Conservation (phyloP, 2,113 vertebrate species). For the Limnothrissa miodon region DNA sequence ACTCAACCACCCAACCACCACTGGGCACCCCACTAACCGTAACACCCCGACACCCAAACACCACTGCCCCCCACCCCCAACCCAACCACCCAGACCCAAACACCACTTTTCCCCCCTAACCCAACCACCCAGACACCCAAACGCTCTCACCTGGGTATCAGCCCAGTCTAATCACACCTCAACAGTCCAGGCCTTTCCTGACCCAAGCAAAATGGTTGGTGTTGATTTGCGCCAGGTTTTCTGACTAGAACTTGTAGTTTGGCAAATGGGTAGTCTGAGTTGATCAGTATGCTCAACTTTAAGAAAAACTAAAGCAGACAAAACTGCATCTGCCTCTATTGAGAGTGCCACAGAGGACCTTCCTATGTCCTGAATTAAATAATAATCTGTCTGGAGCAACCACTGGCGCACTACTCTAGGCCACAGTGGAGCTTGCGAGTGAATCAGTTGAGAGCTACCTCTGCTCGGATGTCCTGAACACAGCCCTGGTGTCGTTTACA, state of each 20-base stretch:
- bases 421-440: neutral
- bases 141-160: neutral
- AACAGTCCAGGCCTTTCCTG: neutral
- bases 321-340: neutral
- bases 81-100: neutral
- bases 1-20: neutral
- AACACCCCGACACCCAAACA: too few relatives aligned
- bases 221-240: neutral
- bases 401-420: neutral
- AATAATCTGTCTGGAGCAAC: neutral
- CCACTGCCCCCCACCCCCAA: neutral
- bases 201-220: neutral
- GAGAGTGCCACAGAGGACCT: neutral
- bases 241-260: neutral
- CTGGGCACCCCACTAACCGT: too few relatives aligned
- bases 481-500: conserved; percentile 24
- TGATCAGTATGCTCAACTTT: neutral
- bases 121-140: neutral
- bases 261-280: neutral
- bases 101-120: neutral
- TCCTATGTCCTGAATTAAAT: too few relatives aligned
- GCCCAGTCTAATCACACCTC: neutral
- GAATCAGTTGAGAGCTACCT: neutral
- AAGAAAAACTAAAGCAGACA: neutral
- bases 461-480: neutral